A percentile compares a stretch with the other conserved stretches of the same genome.
phyloP scores from a whole-genome alignment of 2,888 invertebrate species.

The Pollenia amentaria region DNA sequence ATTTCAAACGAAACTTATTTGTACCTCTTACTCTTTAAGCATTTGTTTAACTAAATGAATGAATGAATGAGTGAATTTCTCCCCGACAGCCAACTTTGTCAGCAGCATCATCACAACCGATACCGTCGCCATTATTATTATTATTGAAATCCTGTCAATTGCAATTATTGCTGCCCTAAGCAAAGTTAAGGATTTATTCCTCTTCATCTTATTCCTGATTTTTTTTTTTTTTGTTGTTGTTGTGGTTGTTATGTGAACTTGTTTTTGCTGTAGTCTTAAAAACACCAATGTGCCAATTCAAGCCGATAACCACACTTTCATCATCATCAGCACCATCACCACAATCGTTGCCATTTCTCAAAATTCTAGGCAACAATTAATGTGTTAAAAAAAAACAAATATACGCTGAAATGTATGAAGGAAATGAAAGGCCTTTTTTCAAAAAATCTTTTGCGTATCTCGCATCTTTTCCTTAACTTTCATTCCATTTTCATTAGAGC shows the following conservation, averaged over 20 bases:
- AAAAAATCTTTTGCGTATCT: neutral
- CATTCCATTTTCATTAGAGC: slow-evolving; percentile 28
- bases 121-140: slow-evolving; percentile 41
- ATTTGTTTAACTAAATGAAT: slow-evolving; percentile 39
- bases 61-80: slow-evolving; percentile 13
- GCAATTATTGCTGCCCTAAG: slow-evolving; percentile 80
- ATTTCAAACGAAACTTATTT: slow-evolving; percentile 31
- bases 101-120: slow-evolving; percentile 6
- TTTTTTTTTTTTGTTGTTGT: slow-evolving; percentile 45
- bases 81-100: neutral
- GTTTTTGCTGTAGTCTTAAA: slow-evolving; percentile 7
- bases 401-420: slow-evolving; percentile 19
- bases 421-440: slow-evolving; percentile 33
- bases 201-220: slow-evolving; percentile 11
- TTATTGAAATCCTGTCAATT: slow-evolving; percentile 80
- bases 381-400: slow-evolving; percentile 12
- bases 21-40: slow-evolving; percentile 27
- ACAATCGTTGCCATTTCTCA: neutral
- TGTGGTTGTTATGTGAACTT: slow-evolving; percentile 51
- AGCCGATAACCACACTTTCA: slow-evolving; percentile 75
- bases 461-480: neutral
- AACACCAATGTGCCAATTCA: slow-evolving; percentile 40
- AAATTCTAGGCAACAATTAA: slow-evolving; percentile 58
- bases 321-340: slow-evolving; percentile 36
- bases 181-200: slow-evolving; percentile 71